phyloP scores from a whole-genome alignment of 2,797 vertebrate species.

The Brotula barbata region DNA sequence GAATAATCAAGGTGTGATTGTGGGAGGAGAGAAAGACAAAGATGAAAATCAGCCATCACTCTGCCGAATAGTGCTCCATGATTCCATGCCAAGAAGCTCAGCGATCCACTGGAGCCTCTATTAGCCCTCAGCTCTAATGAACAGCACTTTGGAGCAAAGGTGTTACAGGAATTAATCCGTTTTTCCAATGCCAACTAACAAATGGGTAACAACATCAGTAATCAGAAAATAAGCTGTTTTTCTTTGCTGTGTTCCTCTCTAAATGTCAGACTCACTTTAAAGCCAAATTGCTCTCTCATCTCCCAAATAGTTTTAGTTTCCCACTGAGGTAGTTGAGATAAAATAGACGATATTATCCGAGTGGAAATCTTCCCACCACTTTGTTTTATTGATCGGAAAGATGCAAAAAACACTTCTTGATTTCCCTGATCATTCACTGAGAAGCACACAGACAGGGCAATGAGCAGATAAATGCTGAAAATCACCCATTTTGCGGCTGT shows the following conservation, averaged over 20 bases:
- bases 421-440: not conserved
- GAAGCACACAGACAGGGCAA: not conserved
- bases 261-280: not conserved
- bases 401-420: not conserved
- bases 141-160: not conserved
- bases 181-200: slow-evolving; percentile 3
- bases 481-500: not conserved
- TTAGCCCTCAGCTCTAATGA: not conserved
- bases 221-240: not conserved
- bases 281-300: not conserved
- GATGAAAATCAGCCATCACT: not conserved
- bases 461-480: not conserved
- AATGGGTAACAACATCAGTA: not conserved
- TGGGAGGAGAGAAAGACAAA: no score
- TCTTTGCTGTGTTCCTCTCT: not conserved
- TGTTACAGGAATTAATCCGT: not conserved
- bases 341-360: not conserved
- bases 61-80: slow-evolving; percentile 25
- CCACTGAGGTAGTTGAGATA: not conserved
- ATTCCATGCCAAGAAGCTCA: slow-evolving; percentile 10
- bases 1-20: no score
- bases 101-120: slow-evolving; percentile 13
- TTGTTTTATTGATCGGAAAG: not conserved
- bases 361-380: not conserved
- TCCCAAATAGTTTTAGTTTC: not conserved